Evolutionary conservation across 2,888 invertebrate species (phyloP), one percentile per base, ranked within the genome.

Genomic region (Aphrophora alni): DNA sequence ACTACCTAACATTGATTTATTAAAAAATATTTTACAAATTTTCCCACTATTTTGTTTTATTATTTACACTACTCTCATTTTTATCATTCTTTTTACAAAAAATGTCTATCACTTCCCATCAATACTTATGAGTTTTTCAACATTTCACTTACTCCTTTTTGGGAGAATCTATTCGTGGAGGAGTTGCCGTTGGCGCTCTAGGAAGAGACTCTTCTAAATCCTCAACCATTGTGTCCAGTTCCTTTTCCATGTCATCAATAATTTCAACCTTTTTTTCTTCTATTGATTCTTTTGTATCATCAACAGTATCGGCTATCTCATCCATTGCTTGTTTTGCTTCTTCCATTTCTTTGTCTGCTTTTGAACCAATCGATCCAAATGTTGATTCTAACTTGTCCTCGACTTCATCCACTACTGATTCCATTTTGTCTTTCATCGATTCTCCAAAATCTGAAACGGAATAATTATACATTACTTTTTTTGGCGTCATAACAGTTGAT

Each of bases 381-480:
- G 77, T 75, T 27, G 80, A 78, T 10, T 70, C 51, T 17, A 82
- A 71, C 59, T 78, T 82, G 59, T 80, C 82, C 70, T 82, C 82
- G 38, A 82, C 78, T 12, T 80, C 82, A 7, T 82, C 82, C 2
- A 80, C 77, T 17, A 80, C 78, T 21, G 80, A 80, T n/a, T 74
- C 80, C 70, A 78, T 73, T 72, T 80, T 82, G 73, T 82, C 80
- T 28, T 82, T 82, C 38, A 82, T 78, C 12, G 80, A 24, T 59
- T 82, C 82, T 17, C 82, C 82, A 59, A 80, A 77, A 26, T 82
- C 82, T 82, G 82, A 26, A 80, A 80, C 27, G 75, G 21, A 21
- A 59, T 44, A 33, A 33, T 33, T 33, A 33, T 33, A 33, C n/a
- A n/a, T n/a, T n/a, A n/a, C n/a, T n/a, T n/a, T n/a, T n/a, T n/a